Evolutionary conservation across 2,797 vertebrate genomes (phyloP), one percentile per base, ranked within the genome.

Genomic region (Echiichthys vipera): DNA sequence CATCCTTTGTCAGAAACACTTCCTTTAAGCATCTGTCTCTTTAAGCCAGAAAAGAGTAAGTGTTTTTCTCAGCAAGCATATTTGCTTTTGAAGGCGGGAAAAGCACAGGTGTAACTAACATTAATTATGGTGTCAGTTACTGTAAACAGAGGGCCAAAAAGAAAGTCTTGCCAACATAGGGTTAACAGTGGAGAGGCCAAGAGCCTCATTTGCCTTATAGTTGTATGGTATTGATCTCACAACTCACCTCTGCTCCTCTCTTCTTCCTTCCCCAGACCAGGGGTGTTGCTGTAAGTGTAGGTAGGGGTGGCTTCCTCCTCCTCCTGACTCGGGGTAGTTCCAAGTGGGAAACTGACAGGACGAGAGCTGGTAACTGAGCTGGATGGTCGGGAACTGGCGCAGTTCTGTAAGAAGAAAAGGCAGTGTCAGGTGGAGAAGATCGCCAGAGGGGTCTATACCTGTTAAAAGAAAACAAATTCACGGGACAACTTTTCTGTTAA

Each of bases 281-380:
- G 49, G 10, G 50, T 46, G 74, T 24, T 80, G 69, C 69, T 79
- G 62, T 73, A 57, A 11, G 75, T 51, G 67, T 72, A 80, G n/a
- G 65, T 61, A 4, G 83, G 75, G 22, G 56, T 78, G 58, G 43
- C 62, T n/a, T n/a, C 34, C 15, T 87, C 89, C 29, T 93, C 89
- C 12, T 91, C 90, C 43, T 88, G 89, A 61, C 79, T 87, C 18
- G 80, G 71, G 4, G 67, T 67, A 0, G 70, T 45, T 78, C 85
- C 83, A 9, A 83, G 82, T 5, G 93, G 92, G 57, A 93, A 91
- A 83, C 89, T 93, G 72, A 86, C 85, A 13, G 86, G 90, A 17
- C 88, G 89, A 50, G 92, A 93, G 70, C 86, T 93, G 75, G 89
- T 93, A 50, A 90, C 81, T 17, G 92, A 95, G 82, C 91, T 94